Conservation (phyloP, 2,888 invertebrate genomes). For the Hoplodrina ambigua region DNA sequence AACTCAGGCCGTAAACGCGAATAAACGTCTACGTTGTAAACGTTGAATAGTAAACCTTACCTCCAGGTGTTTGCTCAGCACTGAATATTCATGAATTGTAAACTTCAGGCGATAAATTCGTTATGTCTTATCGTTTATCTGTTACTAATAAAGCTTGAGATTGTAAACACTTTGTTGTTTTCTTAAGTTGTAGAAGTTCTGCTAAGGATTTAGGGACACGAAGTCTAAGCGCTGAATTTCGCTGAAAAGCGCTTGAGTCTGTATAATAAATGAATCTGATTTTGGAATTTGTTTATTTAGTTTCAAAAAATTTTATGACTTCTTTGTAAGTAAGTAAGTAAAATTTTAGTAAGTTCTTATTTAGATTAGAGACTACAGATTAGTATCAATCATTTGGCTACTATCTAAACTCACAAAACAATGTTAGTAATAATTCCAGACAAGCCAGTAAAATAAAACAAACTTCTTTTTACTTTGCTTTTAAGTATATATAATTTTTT, state of each 20-base stretch:
- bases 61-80: constrained; percentile 68
- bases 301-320: constrained; percentile 3
- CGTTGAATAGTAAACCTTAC: constrained; percentile 66
- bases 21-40: constrained; percentile 80
- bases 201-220: constrained; percentile 3
- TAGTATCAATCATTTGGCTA: no score
- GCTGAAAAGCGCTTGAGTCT: constrained; percentile 21
- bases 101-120: constrained; percentile 69
- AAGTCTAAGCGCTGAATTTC: constrained; percentile 6
- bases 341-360: not conserved
- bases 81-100: constrained; percentile 74
- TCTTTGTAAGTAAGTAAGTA: no score
- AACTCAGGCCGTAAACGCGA: constrained; percentile 80
- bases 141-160: constrained; percentile 64
- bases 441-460: no score
- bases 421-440: no score
- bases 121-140: constrained; percentile 69
- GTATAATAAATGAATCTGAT: constrained; percentile 8
- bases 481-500: no score
- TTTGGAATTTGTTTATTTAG: constrained; percentile 5
- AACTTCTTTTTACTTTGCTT: no score
- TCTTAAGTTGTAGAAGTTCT: constrained; percentile 28
- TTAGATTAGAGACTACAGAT: no score
- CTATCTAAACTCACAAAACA: no score
- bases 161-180: constrained; percentile 53